Base-by-base conservation (phyloP, 2,797 vertebrate genomes). In the Poeciliopsis gracilis region DNA sequence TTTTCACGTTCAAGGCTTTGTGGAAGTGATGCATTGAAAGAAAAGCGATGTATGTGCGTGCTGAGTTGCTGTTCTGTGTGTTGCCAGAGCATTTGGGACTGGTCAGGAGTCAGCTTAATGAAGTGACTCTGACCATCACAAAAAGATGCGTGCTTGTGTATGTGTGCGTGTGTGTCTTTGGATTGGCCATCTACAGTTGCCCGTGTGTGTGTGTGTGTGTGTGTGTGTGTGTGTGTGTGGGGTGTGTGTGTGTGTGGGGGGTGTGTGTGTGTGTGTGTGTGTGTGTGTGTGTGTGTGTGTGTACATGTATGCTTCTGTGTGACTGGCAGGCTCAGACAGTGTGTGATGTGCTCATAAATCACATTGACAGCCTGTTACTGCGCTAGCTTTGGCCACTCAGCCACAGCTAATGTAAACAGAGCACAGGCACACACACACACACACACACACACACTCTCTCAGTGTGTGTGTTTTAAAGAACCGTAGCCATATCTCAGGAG, bases 301-400 rank as follows among this genome's bases (percentile, higher is more conserved):
- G 82, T 53, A 71, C 33, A 66, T 72, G 86, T 63, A 81, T 75
- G 84, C 16, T 15, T 87, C 80, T 84, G 82, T 91, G 93, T 95
- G 92, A 93, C 93, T 97, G 97, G 96, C 96, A 97, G 96, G 93
- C 94, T 93, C 92, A 96, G 96, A 96, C 96, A 97, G 96, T 96
- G 96, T 96, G 96, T 98, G 97, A 98, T 97, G 95, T 97, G 96
- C 97, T 97, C 97, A 98, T 99, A 97, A 95, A 98, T 98, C 98
- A 97, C 96, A 94, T 95, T 97, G 97, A 98, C 95, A 96, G 96
- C 96, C 96, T 96, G 96, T 93, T 97, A 96, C 95, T 96, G 95
- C 93, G 91, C 90, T 96, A 95, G 96, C 96, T 97, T 97, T 97
- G 91, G 94, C 95, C 97, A 94, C 95, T 97, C 96, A 96, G 95